These are phyloP conservation scores for Sebastes fasciatus DNA, from an alignment of 2,113 vertebrate species.

Conservation along the genomic window DNA sequence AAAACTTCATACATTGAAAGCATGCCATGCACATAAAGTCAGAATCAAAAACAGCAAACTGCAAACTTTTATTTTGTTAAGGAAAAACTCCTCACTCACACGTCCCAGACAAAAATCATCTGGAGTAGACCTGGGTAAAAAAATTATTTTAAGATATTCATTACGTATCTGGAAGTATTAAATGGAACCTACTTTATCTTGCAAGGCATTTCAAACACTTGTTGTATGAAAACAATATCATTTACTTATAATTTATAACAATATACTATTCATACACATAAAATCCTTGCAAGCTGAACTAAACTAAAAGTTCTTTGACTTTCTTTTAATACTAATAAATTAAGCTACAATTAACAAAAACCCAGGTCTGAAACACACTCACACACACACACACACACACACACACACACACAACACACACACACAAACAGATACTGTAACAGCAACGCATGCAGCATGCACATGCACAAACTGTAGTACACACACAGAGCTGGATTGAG, in stretches of 20 bases:
- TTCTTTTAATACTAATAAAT: background rate
- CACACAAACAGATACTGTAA: constrained; percentile 30
- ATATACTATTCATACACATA: constrained; percentile 10
- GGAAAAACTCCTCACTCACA: constrained; percentile 16
- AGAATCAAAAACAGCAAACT: constrained; percentile 38
- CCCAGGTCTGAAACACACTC: constrained; percentile 29
- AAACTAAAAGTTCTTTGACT: background rate
- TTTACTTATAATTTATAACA: too few relatives aligned
- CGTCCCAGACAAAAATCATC: constrained; percentile 1
- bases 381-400: constrained; percentile 6
- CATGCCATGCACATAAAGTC: constrained; percentile 82
- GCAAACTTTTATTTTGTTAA: constrained; percentile 33
- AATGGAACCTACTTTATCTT: constrained; percentile 1
- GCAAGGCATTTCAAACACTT: constrained; percentile 7
- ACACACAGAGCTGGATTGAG: constrained; percentile 78
- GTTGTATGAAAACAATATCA: background rate
- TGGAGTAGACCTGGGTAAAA: background rate
- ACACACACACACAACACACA: constrained; percentile 15
- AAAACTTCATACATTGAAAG: constrained; percentile 68
- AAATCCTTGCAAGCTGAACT: constrained; percentile 11
- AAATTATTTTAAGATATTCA: background rate
- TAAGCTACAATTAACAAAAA: background rate
- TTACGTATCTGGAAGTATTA: background rate
- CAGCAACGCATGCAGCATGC: constrained; percentile 81
- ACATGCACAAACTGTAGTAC: constrained; percentile 75